Evolutionary conservation across 2,113 vertebrate genomes (phyloP), one percentile per base, ranked within the genome.

Genomic region (Morone chrysops): DNA sequence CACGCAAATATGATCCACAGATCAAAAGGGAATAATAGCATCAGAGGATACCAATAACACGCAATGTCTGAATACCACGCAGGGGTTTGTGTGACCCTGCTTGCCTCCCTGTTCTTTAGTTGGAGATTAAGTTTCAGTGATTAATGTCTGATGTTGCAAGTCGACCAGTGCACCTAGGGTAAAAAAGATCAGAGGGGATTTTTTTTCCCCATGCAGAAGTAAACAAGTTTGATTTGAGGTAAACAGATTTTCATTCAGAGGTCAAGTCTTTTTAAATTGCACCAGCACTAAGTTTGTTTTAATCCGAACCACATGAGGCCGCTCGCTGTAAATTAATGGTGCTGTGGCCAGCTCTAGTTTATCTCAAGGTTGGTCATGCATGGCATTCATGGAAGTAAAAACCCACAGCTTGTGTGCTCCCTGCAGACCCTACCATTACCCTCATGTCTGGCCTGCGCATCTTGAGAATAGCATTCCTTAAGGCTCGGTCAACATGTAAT

Each of bases 341-440:
- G 73, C 73, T 78, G 73, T 63, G 73, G 68, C 59, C n/a, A 22
- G 59, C 63, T 59, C 72, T 70, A 50, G 82, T 87, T 87, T 82
- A 90, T 87, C 84, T 91, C 72, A 85, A 79, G 79, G 80, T 85
- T 85, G 83, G 75, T 85, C 84, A 90, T 79, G 87, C 84, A 8
- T 88, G 85, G 74, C 81, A 67, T 88, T 81, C 62, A 59, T 80
- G 72, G 82, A 87, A 83, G 66, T 16, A 65, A 22, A 75, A 86
- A 85, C 75, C 79, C 79, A 78, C 78, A 73, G 78, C 80, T 81
- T 78, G 67, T 81, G 75, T 84, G 79, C 87, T 89, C 86, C 83
- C 81, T 0, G 10, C 36, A 70, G 82, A 84, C 77, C 77, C 67
- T 16, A 70, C 66, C 67, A 88, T 91, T 92, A 78, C 89, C 82